These are phyloP conservation scores for Schlechtendalia chinensis DNA, from an alignment of 1,140 invertebrate genomes.

Conservation along the genomic window DNA sequence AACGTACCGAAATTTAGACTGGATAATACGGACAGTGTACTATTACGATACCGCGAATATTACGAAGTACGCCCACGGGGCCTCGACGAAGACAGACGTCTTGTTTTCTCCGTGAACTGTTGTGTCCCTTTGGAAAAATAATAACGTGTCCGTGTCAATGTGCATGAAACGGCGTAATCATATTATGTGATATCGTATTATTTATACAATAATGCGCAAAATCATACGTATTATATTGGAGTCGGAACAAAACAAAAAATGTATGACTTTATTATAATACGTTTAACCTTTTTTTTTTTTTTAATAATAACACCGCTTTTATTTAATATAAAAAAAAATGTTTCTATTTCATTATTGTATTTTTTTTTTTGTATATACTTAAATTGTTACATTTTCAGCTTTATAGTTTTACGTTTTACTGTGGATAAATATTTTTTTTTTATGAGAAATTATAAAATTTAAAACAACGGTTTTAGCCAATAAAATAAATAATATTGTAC, in stretches of 20 bases:
- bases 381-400: slow-evolving; percentile 27
- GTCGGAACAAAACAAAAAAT: neutral
- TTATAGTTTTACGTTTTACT: slow-evolving; percentile 7
- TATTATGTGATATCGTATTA: no score
- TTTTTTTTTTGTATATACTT: neutral
- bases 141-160: no score
- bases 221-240: neutral
- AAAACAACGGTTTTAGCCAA: slow-evolving; percentile 15
- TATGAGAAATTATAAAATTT: neutral
- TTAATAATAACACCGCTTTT: slow-evolving; percentile 4
- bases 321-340: slow-evolving; percentile 20
- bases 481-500: slow-evolving; percentile 14
- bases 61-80: no score
- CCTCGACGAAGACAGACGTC: no score
- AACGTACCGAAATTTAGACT: no score
- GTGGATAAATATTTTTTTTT: slow-evolving; percentile 6
- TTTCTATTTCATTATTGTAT: neutral
- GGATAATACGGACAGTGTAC: no score
- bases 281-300: slow-evolving; percentile 1
- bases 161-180: no score
- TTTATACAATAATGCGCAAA: neutral
- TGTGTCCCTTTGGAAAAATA: no score
- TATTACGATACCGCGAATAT: no score
- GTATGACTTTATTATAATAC: neutral
- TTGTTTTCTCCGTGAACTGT: no score